These are phyloP conservation scores for Steatornis caripensis DNA, from an alignment of 2,113 vertebrate genomes.

Conservation along the genomic window DNA sequence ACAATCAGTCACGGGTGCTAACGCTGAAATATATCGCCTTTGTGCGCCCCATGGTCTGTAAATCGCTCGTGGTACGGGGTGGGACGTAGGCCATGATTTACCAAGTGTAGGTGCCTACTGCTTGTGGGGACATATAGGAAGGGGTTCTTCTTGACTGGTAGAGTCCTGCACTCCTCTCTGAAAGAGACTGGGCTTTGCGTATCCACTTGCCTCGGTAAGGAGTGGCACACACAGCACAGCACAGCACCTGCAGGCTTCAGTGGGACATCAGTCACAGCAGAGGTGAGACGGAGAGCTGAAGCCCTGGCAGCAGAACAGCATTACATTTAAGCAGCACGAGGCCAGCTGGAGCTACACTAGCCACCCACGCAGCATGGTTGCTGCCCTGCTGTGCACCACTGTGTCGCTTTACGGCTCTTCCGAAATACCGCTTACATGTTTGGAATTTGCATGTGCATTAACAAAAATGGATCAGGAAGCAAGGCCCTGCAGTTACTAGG, in stretches of 20 bases:
- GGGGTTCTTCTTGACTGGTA: too few relatives aligned
- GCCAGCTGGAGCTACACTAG: not conserved
- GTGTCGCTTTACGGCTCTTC: not conserved
- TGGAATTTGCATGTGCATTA: not conserved
- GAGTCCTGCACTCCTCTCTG: not conserved
- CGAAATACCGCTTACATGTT: not conserved
- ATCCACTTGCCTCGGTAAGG: not conserved
- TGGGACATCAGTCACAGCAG: not conserved
- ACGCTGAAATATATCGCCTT: not conserved
- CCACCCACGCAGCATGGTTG: not conserved
- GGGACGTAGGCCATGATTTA: not conserved
- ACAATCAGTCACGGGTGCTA: too few relatives aligned
- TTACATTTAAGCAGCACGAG: not conserved
- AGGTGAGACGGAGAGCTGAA: not conserved
- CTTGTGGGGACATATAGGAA: not conserved
- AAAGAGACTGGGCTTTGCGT: not conserved
- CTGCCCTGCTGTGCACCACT: not conserved
- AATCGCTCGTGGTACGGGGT: not conserved
- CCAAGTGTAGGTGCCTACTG: too few relatives aligned
- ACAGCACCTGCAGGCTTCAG: not conserved
- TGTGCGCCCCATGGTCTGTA: not conserved
- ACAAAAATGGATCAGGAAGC: not conserved
- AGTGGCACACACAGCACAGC: not conserved
- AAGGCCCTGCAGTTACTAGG: not conserved
- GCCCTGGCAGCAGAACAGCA: not conserved